Evolutionary conservation across 2,888 invertebrate genomes (phyloP), one percentile per base, ranked within the genome.

Genomic region (Leptinotarsa tumamoca): DNA sequence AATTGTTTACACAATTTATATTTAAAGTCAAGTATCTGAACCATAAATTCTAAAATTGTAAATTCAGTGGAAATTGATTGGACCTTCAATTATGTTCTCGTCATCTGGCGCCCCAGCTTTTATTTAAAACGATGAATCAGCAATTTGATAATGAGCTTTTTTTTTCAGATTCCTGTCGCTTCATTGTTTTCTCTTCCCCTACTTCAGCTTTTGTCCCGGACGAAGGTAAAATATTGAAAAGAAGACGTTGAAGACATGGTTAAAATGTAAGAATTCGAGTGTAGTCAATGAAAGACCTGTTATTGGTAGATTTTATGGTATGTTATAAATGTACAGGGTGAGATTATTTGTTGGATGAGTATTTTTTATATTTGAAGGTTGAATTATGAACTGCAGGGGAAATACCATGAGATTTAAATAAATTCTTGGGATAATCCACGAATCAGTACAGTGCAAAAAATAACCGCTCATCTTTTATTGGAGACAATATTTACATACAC

Each of bases 151-250:
- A 71, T 78, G 79, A 77, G 80, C 80, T 83, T 80, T 82, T 81
- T 81, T 87, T 92, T 92, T 72, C 92, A 95, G 95, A 89, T 96
- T 97, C 89, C 92, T 95, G 85, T 96, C 96, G 78, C 91, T 97
- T 82, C 97, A 97, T 89, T 97, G 97, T 89, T 94, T 94, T 88
- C 91, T 97, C 82, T 96, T 95, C 89, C 96, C 96, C 71, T 92
- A 95, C 88, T 94, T 94, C 87, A 92, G 93, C 86, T 94, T 94
- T 89, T 97, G 97, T 87, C 79, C 80, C 58, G 78, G 79, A 54
- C 76, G 79, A 51, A 81, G 79, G 76, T 67, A 49, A 73, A 68
- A 73, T 67, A 72, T 75, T 15, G 10, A 52, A 33, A 51, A 54
- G 72, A 69, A 52, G 68, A 73, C 71, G 50, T 10, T 21, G 50